Evolutionary conservation across 2,888 invertebrate genomes (phyloP).

Genomic region (Bhutanitis thaidina): DNA sequence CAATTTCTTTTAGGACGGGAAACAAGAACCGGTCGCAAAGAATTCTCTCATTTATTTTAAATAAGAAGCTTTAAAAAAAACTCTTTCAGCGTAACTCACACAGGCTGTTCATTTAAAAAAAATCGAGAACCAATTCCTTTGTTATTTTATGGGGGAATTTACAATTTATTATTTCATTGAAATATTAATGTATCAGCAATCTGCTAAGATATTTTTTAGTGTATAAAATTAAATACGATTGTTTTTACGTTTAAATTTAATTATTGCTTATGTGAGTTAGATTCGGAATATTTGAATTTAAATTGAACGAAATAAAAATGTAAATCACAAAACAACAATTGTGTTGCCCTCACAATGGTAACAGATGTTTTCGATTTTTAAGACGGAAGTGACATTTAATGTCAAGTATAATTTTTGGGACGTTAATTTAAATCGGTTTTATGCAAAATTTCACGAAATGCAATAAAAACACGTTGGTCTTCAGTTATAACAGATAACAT

Average conservation of each 20-base stretch:
- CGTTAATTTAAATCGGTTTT: no score
- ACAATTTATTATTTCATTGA: background rate
- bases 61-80: slow-evolving; percentile 2
- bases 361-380: slow-evolving; percentile 3
- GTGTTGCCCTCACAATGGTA: background rate
- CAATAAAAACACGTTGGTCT: no score
- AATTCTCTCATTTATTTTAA: slow-evolving; percentile 10
- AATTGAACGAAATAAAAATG: background rate
- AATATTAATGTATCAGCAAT: background rate
- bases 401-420: no score
- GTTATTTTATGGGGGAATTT: no score
- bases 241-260: no score
- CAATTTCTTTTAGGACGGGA: slow-evolving; percentile 9
- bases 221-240: no score
- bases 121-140: no score
- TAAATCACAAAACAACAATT: slow-evolving; percentile 2
- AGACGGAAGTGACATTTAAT: background rate
- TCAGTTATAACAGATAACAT: no score
- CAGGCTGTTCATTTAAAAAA: background rate
- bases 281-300: background rate
- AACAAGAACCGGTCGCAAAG: slow-evolving; percentile 1
- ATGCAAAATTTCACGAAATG: slow-evolving; percentile 16
- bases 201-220: no score
- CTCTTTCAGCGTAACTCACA: background rate
- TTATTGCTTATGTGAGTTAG: no score